Evolutionary conservation across 2,797 vertebrate genomes (phyloP).

Genomic region (Botia kubotai): DNA sequence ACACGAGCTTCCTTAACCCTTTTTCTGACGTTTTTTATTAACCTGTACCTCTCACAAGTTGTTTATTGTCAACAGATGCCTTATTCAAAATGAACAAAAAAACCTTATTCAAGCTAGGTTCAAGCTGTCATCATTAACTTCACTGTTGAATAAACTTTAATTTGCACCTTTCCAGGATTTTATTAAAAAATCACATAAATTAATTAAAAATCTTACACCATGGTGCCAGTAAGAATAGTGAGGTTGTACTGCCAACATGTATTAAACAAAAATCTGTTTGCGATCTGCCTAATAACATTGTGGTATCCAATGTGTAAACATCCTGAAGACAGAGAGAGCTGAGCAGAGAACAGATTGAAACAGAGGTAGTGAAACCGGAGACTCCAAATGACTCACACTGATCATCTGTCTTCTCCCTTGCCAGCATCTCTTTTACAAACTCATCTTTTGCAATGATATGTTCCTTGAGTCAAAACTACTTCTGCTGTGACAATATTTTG

Average conservation of each 20-base stretch:
- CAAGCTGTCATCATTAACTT: background rate
- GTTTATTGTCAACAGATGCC: background rate
- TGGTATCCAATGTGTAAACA: background rate
- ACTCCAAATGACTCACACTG: background rate
- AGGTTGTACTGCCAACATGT: background rate
- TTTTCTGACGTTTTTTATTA: background rate
- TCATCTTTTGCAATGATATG: background rate
- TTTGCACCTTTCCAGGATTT: background rate
- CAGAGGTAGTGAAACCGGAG: background rate
- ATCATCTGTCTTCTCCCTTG: background rate
- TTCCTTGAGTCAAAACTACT: constrained; percentile 4
- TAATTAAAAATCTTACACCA: background rate
- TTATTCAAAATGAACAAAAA: background rate
- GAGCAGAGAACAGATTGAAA: background rate
- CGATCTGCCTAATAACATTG: background rate
- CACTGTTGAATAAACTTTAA: background rate
- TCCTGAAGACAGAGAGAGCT: background rate
- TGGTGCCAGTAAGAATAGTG: background rate
- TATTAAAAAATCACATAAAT: background rate
- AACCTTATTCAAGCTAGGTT: too few species aligned
- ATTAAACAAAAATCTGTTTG: background rate
- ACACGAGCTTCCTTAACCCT: background rate
- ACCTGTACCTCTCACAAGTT: background rate
- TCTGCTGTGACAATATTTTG: background rate
- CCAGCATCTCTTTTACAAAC: background rate